Conservation (phyloP, 23 tunicate species). For the Botrylloides violaceus region DNA sequence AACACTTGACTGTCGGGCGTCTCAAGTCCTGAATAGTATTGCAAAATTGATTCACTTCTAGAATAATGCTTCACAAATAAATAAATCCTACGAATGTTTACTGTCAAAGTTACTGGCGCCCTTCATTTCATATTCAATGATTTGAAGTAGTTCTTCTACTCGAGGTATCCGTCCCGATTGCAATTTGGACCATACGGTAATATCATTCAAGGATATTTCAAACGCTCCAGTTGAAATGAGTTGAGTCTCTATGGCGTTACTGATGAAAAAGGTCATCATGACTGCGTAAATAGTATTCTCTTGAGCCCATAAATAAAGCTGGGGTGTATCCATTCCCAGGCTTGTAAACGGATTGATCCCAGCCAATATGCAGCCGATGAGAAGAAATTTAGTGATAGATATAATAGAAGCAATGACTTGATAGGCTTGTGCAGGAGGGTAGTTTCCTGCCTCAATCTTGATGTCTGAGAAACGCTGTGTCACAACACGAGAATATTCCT, state of each 20-base stretch:
- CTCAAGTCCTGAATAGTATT: not conserved
- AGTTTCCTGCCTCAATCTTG: slow-evolving; percentile 73
- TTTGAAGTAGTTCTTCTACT: slow-evolving; percentile 78
- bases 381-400: slow-evolving; percentile 53
- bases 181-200: slow-evolving; percentile 88
- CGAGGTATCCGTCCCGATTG: slow-evolving; percentile 83
- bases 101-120: slow-evolving; percentile 17
- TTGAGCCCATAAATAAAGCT: slow-evolving; percentile 60
- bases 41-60: not conserved
- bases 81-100: not conserved
- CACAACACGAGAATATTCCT: slow-evolving; percentile 70
- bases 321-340: slow-evolving; percentile 74
- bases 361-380: slow-evolving; percentile 68
- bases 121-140: slow-evolving; percentile 70
- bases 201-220: slow-evolving; percentile 75
- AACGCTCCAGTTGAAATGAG: slow-evolving; percentile 94
- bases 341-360: slow-evolving; percentile 59
- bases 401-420: slow-evolving; percentile 73
- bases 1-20: not conserved
- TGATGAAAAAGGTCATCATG: slow-evolving; percentile 77
- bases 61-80: not conserved
- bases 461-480: slow-evolving; percentile 82
- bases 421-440: slow-evolving; percentile 79
- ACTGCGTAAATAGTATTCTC: slow-evolving; percentile 88
- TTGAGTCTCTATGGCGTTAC: slow-evolving; percentile 95